Conservation (phyloP, 2,797 vertebrate species). For the Alosa sapidissima region DNA sequence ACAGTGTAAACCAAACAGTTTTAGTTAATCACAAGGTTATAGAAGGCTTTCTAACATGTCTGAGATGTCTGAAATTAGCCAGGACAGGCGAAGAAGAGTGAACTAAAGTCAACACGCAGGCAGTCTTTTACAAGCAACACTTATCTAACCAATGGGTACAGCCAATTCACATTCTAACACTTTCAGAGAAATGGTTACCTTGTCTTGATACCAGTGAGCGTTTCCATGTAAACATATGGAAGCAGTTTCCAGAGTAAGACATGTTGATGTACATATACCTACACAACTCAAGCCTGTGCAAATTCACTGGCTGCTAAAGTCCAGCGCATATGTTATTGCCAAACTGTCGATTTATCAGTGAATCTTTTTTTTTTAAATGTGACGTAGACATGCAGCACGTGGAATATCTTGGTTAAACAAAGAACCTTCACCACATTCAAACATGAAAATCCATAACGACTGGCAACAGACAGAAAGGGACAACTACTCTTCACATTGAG, state of each 20-base stretch:
- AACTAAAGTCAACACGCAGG: background rate
- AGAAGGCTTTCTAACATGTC: background rate
- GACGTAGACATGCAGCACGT: background rate
- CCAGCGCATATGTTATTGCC: background rate
- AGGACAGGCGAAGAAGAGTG: background rate
- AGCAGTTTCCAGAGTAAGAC: background rate
- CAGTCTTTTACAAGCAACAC: background rate
- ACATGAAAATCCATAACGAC: background rate
- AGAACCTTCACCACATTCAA: background rate
- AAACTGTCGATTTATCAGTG: background rate
- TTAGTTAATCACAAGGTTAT: background rate
- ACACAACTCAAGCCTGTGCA: background rate
- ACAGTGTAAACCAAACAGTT: background rate
- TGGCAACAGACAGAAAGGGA: background rate
- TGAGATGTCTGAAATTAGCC: background rate
- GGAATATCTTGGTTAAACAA: no score
- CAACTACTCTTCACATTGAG: background rate
- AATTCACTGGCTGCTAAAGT: slow-evolving; percentile 11
- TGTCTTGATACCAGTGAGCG: background rate
- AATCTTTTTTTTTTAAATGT: background rate
- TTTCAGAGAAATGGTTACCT: background rate
- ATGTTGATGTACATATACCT: background rate
- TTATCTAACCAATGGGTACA: background rate
- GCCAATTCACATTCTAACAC: background rate
- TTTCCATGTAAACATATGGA: slow-evolving; percentile 9